Conservation (phyloP, 2,888 invertebrate genomes). For the Perizoma flavofasciatum region DNA sequence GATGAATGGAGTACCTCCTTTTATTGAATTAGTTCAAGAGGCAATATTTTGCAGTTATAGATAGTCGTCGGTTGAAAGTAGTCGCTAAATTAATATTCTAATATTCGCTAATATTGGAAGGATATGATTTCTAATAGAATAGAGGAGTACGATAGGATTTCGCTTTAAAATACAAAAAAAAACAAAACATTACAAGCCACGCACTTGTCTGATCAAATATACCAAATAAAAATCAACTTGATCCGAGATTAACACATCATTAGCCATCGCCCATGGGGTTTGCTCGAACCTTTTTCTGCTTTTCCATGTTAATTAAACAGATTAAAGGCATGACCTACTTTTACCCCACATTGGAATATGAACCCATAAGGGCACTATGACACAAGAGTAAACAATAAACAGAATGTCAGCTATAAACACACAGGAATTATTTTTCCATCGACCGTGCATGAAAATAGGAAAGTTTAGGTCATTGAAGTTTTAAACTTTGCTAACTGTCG, state of each 20-base stretch:
- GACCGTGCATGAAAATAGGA: neutral
- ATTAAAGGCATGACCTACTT: conserved; percentile 80
- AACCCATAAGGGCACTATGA: conserved; percentile 21
- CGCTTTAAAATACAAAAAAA: neutral
- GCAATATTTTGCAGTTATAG: too few species aligned
- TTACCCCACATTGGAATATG: conserved; percentile 52
- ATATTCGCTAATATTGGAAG: too few species aligned
- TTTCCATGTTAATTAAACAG: conserved; percentile 79
- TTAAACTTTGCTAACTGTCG: too few species aligned
- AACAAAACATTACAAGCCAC: neutral
- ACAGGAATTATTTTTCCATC: neutral
- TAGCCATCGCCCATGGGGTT: conserved; percentile 60
- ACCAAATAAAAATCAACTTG: conserved; percentile 29
- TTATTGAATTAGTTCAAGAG: too few species aligned
- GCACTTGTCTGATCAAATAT: conserved; percentile 22
- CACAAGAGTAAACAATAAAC: conserved; percentile 1
- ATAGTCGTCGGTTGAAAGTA: too few species aligned
- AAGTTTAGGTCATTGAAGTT: too few species aligned
- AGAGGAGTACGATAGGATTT: too few species aligned
- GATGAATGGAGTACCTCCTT: too few species aligned
- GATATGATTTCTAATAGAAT: too few species aligned
- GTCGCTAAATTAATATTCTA: too few species aligned
- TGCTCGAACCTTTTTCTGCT: conserved; percentile 65
- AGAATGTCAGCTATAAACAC: conserved; percentile 2
- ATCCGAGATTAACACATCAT: conserved; percentile 74